phyloP scores from a whole-genome alignment of 2,113 vertebrate species.

The Etheostoma cragini region DNA sequence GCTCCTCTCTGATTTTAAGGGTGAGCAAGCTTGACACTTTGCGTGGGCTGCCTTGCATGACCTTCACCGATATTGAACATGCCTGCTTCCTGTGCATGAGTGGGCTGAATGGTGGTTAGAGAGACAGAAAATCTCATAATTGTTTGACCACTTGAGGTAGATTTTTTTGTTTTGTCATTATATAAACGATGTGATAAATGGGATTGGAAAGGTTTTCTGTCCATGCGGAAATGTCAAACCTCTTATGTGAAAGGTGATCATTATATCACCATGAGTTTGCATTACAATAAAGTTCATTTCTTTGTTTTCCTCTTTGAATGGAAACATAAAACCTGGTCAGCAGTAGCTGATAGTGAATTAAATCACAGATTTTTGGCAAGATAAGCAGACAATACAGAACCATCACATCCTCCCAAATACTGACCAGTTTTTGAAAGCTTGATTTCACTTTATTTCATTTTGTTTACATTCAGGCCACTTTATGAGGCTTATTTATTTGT shows the following conservation, averaged over 20 bases:
- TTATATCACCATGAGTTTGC: conserved; percentile 2
- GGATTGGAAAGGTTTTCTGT: conserved; percentile 13
- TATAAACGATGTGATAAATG: conserved; percentile 4
- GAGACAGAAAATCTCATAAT: conserved; percentile 10
- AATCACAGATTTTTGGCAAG: not conserved
- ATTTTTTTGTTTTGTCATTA: not conserved
- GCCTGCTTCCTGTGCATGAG: conserved; percentile 39
- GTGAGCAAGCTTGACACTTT: conserved; percentile 53
- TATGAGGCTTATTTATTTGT: not conserved
- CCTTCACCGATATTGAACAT: conserved; percentile 49
- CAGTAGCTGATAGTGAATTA: conserved; percentile 24
- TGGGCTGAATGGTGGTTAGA: conserved; percentile 37
- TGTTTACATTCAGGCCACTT: conserved; percentile 6
- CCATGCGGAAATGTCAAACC: conserved; percentile 19
- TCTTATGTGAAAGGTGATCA: not conserved
- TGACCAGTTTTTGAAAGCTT: conserved; percentile 13
- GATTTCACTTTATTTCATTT: not conserved
- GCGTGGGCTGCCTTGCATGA: conserved; percentile 61
- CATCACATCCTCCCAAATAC: conserved; percentile 5
- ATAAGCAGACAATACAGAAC: conserved; percentile 27
- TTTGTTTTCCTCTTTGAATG: conserved; percentile 42
- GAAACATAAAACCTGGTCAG: conserved; percentile 11
- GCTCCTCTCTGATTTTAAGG: conserved; percentile 36
- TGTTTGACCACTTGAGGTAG: not conserved
- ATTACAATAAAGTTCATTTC: conserved; percentile 7